Percentiles rank a stretch among this genome's conserved stretches.
Conservation (phyloP, 1,140 invertebrate genomes). For the Tachypleus tridentatus region DNA sequence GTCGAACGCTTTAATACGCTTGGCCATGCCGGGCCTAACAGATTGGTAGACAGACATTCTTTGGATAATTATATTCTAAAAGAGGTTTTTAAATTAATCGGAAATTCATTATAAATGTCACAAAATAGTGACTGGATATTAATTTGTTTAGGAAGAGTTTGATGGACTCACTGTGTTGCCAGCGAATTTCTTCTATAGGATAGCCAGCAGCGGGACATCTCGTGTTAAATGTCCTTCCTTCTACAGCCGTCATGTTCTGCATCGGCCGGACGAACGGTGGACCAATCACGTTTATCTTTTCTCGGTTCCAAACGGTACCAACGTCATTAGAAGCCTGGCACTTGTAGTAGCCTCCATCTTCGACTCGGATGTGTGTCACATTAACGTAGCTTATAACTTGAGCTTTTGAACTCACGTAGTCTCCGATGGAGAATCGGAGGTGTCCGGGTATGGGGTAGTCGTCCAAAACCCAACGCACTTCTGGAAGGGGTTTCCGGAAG, state of each 20-base stretch:
- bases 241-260: conserved; percentile 79
- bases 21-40: too few relatives aligned
- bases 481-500: conserved; percentile 25
- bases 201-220: conserved; percentile 88
- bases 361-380: conserved; percentile 30
- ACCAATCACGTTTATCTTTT: conserved; percentile 81
- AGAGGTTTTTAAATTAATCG: too few relatives aligned
- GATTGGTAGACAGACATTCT: too few relatives aligned
- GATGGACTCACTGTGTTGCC: conserved; percentile 60
- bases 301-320: conserved; percentile 69
- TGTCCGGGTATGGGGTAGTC: conserved; percentile 21
- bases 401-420: conserved; percentile 19
- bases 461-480: conserved; percentile 25
- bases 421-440: conserved; percentile 24
- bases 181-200: conserved; percentile 73
- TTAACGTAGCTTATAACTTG: conserved; percentile 35
- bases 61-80: too few relatives aligned
- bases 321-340: conserved; percentile 86
- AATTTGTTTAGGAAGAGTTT: too few relatives aligned
- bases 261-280: conserved; percentile 77
- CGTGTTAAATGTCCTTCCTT: conserved; percentile 68
- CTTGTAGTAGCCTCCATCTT: conserved; percentile 34
- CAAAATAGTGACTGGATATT: too few relatives aligned
- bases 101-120: too few relatives aligned
- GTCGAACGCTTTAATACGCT: too few relatives aligned